Base-by-base conservation (phyloP, 2,888 invertebrate genomes). In the Nemapogon koenigi region DNA sequence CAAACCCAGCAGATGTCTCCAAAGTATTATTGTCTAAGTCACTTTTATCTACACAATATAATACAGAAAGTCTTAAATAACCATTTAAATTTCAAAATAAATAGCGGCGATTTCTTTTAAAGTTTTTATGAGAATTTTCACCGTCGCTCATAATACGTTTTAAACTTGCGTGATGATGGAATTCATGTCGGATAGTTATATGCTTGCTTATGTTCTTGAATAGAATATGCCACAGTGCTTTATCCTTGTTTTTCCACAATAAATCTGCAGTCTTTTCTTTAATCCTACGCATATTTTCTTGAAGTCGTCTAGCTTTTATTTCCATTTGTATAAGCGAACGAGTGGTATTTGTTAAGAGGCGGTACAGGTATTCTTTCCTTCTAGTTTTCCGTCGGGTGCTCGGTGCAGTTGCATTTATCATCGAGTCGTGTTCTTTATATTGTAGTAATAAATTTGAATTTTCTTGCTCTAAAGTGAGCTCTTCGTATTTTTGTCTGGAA, bases 251-350 rank as follows among this genome's bases (percentile, higher is more conserved):
- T 60, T 79, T 79, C 80, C 79, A 80, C 62, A 80, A 69, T 68
- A 80, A 72, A 71, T 78, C 79, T 53, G 73, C 68, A 56, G 80
- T 80, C 62, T 71, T 76, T 63, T 80, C 80, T 58, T 75, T 78
- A 68, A 80, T 80, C 67, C 79, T 69, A 58, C 78, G 78, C 68
- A 80, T 79, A 70, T 80, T 80, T 75, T 80, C 80, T 59, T 80
- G 72, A 50, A 80, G 69, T 64, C 80, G 59, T 62, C 80, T 68
- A 43, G 80, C 80, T 65, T 80, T 79, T 70, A 80, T 80, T 70
- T 80, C 80, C 80, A 80, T 80, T 65, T 79, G 79, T 73, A 80
- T 80, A 61, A 80, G 76, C 45, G 79, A 79, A 51, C 78, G 78
- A 52, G 79, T 80, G 52, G 79, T 78, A 69, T 81, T 80, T 64